These are phyloP conservation scores for Clarias magur DNA, from an alignment of 2,113 vertebrate species.

Conservation along the genomic window DNA sequence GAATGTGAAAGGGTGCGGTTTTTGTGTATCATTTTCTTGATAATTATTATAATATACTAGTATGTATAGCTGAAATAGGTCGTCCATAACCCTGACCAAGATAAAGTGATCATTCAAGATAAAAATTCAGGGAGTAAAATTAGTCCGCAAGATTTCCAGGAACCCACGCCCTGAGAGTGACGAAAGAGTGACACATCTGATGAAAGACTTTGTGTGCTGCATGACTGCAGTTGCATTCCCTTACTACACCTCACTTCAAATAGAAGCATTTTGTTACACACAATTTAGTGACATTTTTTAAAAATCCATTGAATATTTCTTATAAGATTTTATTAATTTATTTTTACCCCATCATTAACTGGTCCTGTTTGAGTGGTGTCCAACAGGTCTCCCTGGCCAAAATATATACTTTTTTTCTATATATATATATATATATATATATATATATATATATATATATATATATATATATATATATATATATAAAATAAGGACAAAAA, in stretches of 20 bases:
- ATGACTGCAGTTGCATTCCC: neutral
- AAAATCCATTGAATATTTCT: neutral
- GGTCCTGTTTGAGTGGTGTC: neutral
- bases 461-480: too few species aligned
- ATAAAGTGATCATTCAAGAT: neutral
- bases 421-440: too few species aligned
- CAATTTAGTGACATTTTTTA: neutral
- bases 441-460: too few species aligned
- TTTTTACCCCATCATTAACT: neutral
- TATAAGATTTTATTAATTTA: neutral
- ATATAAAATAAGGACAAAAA: too few species aligned
- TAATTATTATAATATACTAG: neutral
- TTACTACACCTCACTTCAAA: neutral
- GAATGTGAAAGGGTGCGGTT: neutral
- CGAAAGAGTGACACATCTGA: neutral
- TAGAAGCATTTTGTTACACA: neutral
- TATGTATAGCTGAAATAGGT: neutral
- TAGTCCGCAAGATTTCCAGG: neutral
- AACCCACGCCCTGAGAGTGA: neutral
- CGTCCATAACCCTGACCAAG: neutral
- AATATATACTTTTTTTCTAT: too few species aligned
- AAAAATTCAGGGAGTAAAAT: neutral
- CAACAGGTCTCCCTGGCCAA: too few species aligned
- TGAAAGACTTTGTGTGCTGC: neutral
- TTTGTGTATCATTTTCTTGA: neutral